Percentiles rank a stretch among this genome's conserved stretches.
phyloP scores from a whole-genome alignment of 2,888 invertebrate genomes.

The Halictus quadricinctus region DNA sequence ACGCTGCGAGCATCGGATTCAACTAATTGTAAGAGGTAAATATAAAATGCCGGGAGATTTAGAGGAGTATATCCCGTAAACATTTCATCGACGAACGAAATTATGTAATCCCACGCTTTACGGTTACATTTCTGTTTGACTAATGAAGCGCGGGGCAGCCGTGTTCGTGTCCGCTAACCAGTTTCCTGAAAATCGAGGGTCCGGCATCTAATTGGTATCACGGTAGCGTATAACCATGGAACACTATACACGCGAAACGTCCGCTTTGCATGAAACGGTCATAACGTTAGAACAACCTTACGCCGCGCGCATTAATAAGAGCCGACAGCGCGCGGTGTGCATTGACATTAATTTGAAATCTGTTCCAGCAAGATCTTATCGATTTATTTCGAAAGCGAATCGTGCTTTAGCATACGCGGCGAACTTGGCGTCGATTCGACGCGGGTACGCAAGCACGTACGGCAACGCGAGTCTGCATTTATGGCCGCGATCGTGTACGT shows the following conservation, averaged over 20 bases:
- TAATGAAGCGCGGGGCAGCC: not conserved
- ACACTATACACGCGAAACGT: slow-evolving; percentile 34
- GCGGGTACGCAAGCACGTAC: slow-evolving; percentile 26
- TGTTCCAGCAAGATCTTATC: slow-evolving; percentile 74
- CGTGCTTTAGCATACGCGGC: slow-evolving; percentile 55
- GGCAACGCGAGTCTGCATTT: not conserved
- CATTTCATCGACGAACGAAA: not conserved
- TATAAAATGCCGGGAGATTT: too few species aligned
- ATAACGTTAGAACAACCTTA: slow-evolving; percentile 48
- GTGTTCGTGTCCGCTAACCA: not conserved
- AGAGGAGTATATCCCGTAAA: not conserved
- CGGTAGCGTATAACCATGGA: not conserved
- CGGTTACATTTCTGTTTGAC: not conserved
- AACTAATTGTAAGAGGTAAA: too few species aligned
- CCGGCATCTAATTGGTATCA: not conserved
- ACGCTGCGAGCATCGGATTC: too few species aligned
- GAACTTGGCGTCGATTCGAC: slow-evolving; percentile 46
- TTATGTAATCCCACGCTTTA: not conserved
- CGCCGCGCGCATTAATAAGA: slow-evolving; percentile 70
- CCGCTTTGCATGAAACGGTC: slow-evolving; percentile 47
- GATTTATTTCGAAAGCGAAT: slow-evolving; percentile 74
- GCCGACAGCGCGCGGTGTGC: slow-evolving; percentile 61
- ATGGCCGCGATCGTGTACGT: not conserved
- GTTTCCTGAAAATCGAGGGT: not conserved
- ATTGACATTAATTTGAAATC: slow-evolving; percentile 77